A percentile compares a stretch with the other conserved stretches of the same genome.
phyloP scores from a whole-genome alignment of 2,113 vertebrate genomes.

The Antigone vipio region DNA sequence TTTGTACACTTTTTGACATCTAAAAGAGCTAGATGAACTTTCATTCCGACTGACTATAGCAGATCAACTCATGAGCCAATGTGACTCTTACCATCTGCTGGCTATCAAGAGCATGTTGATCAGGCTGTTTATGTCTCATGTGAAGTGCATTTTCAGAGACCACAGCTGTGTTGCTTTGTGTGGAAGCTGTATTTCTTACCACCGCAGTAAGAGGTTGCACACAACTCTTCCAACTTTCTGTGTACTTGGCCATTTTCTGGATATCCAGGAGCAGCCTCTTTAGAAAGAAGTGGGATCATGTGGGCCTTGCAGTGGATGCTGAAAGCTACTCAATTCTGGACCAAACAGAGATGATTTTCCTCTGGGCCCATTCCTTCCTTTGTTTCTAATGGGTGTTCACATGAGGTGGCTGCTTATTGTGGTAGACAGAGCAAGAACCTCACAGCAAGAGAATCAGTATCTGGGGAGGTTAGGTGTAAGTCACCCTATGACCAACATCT shows the following conservation, averaged over 20 bases:
- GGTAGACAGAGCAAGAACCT: neutral
- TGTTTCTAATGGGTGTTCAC: neutral
- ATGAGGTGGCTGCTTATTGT: neutral
- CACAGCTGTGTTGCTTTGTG: neutral
- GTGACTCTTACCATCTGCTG: neutral
- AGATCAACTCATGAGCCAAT: neutral
- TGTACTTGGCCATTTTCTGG: neutral
- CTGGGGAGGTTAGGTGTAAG: neutral
- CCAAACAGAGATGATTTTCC: neutral
- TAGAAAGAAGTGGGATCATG: neutral
- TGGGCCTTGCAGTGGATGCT: neutral
- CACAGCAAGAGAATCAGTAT: neutral
- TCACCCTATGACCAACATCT: neutral
- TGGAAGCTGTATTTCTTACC: neutral
- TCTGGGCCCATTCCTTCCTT: neutral
- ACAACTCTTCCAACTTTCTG: neutral
- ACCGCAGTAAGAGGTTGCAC: neutral
- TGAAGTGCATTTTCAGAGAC: neutral
- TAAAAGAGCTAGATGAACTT: neutral
- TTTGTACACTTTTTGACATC: neutral
- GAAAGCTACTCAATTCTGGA: neutral
- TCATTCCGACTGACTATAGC: neutral
- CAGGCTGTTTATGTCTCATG: neutral
- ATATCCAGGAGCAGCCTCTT: neutral
- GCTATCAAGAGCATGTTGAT: neutral